phyloP scores from a whole-genome alignment of 2,888 invertebrate genomes.

The Drosophila rubida region DNA sequence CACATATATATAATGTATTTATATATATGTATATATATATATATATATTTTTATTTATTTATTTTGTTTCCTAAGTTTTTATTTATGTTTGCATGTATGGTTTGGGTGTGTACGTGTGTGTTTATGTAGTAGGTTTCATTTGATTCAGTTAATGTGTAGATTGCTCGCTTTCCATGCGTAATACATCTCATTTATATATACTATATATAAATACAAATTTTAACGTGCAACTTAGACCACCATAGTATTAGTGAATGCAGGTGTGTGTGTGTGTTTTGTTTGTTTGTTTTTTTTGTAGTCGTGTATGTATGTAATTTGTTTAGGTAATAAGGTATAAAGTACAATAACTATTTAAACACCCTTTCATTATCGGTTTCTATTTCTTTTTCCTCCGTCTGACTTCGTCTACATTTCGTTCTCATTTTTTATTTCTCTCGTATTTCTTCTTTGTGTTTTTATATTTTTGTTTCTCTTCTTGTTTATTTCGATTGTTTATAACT shows the following conservation, averaged over 20 bases:
- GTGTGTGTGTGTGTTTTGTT: constrained; percentile 21
- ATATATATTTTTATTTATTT: constrained; percentile 22
- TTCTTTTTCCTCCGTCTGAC: constrained; percentile 14
- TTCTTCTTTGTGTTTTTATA: constrained; percentile 15
- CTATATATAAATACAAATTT: constrained; percentile 76
- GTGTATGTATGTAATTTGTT: constrained; percentile 50
- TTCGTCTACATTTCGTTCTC: constrained; percentile 31
- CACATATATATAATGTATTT: constrained; percentile 8
- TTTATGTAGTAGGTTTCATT: constrained; percentile 24
- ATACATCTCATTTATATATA: constrained; percentile 64
- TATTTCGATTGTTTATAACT: constrained; percentile 41
- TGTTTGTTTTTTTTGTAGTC: constrained; percentile 9
- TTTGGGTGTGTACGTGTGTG: constrained; percentile 6
- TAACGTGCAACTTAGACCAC: constrained; percentile 75
- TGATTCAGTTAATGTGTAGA: constrained; percentile 26
- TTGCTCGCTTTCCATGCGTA: constrained; percentile 67
- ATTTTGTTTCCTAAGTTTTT: constrained; percentile 44
- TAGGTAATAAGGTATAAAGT: constrained; percentile 63
- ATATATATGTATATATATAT: constrained; percentile 11
- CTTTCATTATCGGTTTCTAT: constrained; percentile 26
- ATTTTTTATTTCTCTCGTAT: constrained; percentile 6
- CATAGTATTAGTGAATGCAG: constrained; percentile 48
- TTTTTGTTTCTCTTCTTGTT: constrained; percentile 15
- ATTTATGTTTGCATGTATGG: constrained; percentile 19
- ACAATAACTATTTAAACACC: constrained; percentile 71